These are phyloP conservation scores for Sycophaga agraensis DNA, from an alignment of 1,140 invertebrate genomes.

Conservation along the genomic window DNA sequence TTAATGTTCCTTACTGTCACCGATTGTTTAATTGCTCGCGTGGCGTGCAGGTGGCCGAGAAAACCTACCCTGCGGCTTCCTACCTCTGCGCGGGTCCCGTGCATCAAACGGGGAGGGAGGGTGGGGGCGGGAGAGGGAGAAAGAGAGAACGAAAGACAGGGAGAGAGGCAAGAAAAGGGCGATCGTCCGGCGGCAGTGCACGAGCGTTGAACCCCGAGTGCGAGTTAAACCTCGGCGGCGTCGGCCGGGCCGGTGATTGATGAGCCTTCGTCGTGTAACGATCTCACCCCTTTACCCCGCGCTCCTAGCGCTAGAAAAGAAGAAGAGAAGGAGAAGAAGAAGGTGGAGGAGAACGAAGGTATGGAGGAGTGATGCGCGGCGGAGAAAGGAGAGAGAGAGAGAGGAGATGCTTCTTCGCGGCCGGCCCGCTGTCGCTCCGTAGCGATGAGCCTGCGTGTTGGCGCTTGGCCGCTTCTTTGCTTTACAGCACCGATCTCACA, in stretches of 20 bases:
- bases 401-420: background rate
- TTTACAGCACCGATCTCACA: too few species aligned
- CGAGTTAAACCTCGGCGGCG: slow-evolving; percentile 38
- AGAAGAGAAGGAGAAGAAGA: background rate
- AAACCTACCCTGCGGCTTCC: background rate
- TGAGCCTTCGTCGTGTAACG: slow-evolving; percentile 42
- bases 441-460: too few species aligned
- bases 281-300: slow-evolving; percentile 29
- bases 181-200: background rate
- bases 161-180: background rate
- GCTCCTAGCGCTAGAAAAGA: background rate
- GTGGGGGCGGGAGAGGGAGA: too few species aligned
- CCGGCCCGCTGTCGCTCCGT: background rate
- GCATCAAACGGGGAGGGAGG: too few species aligned
- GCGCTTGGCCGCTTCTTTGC: too few species aligned
- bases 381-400: background rate
- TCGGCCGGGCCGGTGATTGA: slow-evolving; percentile 35
- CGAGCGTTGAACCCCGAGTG: slow-evolving; percentile 21
- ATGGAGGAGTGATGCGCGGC: too few species aligned
- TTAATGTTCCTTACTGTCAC: background rate
- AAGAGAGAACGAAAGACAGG: background rate
- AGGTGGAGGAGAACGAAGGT: too few species aligned
- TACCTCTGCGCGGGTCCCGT: too few species aligned
- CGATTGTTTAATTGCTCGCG: background rate
- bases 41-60: background rate